A percentile compares a stretch with the other conserved stretches of the same genome.
These are phyloP conservation scores for Selenia dentaria DNA, from an alignment of 2,888 invertebrate genomes.

Conservation along the genomic window DNA sequence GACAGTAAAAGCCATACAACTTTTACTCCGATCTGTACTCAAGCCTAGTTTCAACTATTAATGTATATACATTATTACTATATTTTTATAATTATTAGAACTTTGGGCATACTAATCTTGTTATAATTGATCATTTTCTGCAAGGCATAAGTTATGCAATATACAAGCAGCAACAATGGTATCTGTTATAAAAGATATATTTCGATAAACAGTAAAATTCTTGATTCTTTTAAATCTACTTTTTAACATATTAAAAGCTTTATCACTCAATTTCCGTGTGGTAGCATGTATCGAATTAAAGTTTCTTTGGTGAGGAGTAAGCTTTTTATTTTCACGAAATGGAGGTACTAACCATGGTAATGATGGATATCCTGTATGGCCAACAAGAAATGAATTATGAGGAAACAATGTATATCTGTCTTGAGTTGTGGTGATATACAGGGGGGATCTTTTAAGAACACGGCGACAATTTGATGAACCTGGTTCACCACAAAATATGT, in stretches of 20 bases:
- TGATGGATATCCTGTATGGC: conserved; percentile 62
- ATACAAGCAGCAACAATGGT: conserved; percentile 65
- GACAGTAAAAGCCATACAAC: no score
- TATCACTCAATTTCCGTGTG: conserved; percentile 58
- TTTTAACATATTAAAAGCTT: conserved; percentile 57
- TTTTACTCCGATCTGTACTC: no score
- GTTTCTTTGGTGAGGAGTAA: conserved; percentile 57
- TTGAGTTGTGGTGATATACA: conserved; percentile 55
- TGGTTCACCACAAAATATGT: conserved; percentile 66
- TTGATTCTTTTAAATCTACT: conserved; percentile 58
- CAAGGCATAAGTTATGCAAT: conserved; percentile 62
- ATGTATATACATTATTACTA: no score
- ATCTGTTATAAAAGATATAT: conserved; percentile 62
- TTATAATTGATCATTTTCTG: conserved; percentile 42
- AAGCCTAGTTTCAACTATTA: no score
- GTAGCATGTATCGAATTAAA: conserved; percentile 57
- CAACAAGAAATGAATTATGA: conserved; percentile 57
- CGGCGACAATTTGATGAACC: conserved; percentile 58
- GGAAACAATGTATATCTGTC: conserved; percentile 55
- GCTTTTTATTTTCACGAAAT: conserved; percentile 59
- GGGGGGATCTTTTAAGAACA: conserved; percentile 58
- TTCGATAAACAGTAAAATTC: conserved; percentile 60
- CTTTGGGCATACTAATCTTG: no score
- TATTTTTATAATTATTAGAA: no score
- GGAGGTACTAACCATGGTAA: conserved; percentile 63